Conservation (phyloP, 2,113 vertebrate species). For the Hemiscyllium ocellatum region DNA sequence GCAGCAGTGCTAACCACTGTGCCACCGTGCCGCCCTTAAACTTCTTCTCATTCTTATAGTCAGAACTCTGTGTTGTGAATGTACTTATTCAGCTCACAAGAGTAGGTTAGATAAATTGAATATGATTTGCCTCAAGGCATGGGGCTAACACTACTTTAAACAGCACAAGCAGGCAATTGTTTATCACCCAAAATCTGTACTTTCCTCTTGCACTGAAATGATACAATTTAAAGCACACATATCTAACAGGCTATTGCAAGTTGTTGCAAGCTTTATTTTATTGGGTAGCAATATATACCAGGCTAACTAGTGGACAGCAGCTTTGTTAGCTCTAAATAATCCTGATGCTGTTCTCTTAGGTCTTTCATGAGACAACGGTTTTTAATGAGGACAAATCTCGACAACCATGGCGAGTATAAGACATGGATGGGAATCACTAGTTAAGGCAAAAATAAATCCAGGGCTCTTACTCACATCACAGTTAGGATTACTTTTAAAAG, state of each 20-base stretch:
- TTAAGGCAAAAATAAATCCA: not conserved
- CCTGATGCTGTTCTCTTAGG: not conserved
- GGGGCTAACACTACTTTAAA: not conserved
- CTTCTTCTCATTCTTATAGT: not conserved
- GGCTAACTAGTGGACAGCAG: not conserved
- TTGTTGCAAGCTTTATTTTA: not conserved
- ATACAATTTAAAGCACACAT: not conserved
- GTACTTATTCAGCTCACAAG: not conserved
- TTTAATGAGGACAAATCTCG: not conserved
- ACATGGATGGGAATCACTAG: not conserved
- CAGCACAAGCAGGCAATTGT: not conserved
- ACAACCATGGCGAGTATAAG: not conserved
- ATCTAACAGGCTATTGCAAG: not conserved
- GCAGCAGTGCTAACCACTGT: too few species aligned
- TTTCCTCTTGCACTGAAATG: not conserved
- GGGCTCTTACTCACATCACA: too few species aligned
- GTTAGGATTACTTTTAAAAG: too few species aligned
- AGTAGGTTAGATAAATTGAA: not conserved
- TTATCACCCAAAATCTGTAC: not conserved
- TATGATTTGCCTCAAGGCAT: not conserved
- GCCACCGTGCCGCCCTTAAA: too few species aligned
- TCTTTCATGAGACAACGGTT: not conserved
- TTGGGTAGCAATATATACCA: not conserved
- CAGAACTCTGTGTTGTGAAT: not conserved
- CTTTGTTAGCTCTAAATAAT: not conserved